Base-by-base conservation (phyloP, 1,140 invertebrate genomes). In the Nilaparvata lugens region DNA sequence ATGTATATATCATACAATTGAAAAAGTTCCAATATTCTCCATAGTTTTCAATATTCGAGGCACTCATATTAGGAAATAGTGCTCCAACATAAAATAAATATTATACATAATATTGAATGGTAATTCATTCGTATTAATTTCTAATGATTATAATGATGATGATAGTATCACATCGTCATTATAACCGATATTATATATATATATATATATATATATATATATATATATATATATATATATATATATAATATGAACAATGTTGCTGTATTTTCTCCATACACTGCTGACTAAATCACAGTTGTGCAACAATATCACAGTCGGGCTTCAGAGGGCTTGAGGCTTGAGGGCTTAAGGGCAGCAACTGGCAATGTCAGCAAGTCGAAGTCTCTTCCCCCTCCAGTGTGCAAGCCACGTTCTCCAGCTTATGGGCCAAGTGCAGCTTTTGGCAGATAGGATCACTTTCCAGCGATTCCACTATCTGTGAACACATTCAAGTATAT, bases 341-440 rank as follows among this genome's bases (percentile, higher is more conserved):
- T 24, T 28, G 19, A 21, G 23, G 24, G 31, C 24, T 43, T 74
- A 76, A 75, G n/a, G n/a, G 75, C 76, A 70, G 66, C 67, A 67
- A 69, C 63, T 73, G n/a, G n/a, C n/a, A n/a, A n/a, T n/a, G 77
- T 78, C 76, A 80, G 77, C 79, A 80, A 60, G 74, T 74, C 54
- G 77, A 77, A 16, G 72, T 76, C 63, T 79, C 73, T 71, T 91
- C 88, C 60, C 89, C 89, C 75, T 92, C 89, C 67, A 94, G 81
- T 61, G 88, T 94, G 75, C 87, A 92, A 54, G 88, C 89, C 67
- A 94, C 91, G 74, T 89, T 92, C 73, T 93, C 89, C 71, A 95
- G 76, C 76, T 89, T 90, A 74, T 91, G 88, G 62, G 89, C 85
- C 74, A 95, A 79, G 75, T 93, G 88, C 78, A 91, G 83, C 75